phyloP scores from a whole-genome alignment of 2,888 invertebrate species.

The Nomada fabriciana region DNA sequence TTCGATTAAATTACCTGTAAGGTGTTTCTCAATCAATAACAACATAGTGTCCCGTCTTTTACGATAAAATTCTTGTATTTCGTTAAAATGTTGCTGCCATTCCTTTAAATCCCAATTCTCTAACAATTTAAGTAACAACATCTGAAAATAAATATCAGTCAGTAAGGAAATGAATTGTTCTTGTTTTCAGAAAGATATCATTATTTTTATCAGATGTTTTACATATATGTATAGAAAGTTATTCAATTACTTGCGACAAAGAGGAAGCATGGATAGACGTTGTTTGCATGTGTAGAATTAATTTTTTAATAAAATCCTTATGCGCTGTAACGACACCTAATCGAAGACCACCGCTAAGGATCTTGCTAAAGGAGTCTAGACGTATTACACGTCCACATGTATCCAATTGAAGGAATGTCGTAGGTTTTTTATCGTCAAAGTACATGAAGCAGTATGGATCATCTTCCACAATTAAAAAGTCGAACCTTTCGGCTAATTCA shows the following conservation, averaged over 20 bases:
- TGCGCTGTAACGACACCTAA: slow-evolving; percentile 91
- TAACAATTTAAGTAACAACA: slow-evolving; percentile 86
- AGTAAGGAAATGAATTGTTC: not conserved
- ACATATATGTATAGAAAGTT: not conserved
- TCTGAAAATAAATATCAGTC: slow-evolving; percentile 81
- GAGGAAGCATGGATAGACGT: slow-evolving; percentile 87
- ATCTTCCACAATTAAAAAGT: slow-evolving; percentile 92
- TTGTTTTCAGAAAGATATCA: no score
- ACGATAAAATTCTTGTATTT: slow-evolving; percentile 88
- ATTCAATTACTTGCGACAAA: slow-evolving; percentile 86
- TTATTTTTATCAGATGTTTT: not conserved
- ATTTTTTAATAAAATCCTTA: slow-evolving; percentile 86
- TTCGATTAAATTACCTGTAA: slow-evolving; percentile 84
- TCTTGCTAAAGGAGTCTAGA: slow-evolving; percentile 92
- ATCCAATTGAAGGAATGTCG: slow-evolving; percentile 90
- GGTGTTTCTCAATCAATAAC: slow-evolving; percentile 86
- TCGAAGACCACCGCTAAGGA: slow-evolving; percentile 89
- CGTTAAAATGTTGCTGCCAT: slow-evolving; percentile 86
- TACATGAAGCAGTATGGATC: slow-evolving; percentile 93
- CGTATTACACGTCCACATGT: slow-evolving; percentile 90
- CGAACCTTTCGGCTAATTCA: slow-evolving; percentile 89
- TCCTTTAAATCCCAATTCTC: slow-evolving; percentile 86
- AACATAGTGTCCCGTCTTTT: slow-evolving; percentile 87
- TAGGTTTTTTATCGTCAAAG: slow-evolving; percentile 87
- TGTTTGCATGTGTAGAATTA: slow-evolving; percentile 89